Evolutionary conservation across 2,797 vertebrate genomes (phyloP).

Genomic region (Allobates femoralis): DNA sequence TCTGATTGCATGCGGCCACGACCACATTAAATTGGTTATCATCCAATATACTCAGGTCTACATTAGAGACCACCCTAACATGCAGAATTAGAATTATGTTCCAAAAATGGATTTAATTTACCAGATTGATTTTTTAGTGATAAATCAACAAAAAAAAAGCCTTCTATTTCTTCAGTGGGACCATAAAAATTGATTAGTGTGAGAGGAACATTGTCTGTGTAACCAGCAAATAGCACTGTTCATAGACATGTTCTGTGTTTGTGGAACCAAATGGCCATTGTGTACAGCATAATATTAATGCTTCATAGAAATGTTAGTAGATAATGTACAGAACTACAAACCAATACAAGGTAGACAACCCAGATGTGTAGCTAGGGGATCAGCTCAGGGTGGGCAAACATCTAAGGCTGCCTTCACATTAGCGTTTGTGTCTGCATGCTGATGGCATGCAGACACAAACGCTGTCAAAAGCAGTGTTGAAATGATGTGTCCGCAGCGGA

Average conservation of each 20-base stretch:
- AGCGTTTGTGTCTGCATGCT: no score
- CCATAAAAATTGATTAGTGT: not conserved
- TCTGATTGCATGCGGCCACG: no score
- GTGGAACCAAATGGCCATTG: not conserved
- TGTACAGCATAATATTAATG: not conserved
- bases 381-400: no score
- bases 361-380: no score
- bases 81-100: not conserved
- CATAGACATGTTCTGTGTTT: not conserved
- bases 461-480: no score
- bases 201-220: not conserved
- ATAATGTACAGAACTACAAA: not conserved
- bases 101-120: not conserved
- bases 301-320: not conserved
- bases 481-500: no score
- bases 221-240: not conserved
- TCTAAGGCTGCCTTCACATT: no score
- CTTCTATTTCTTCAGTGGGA: not conserved
- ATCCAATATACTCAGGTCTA: no score
- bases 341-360: not conserved
- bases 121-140: not conserved
- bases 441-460: no score
- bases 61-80: no score
- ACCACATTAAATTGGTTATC: no score
- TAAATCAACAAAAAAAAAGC: slow-evolving; percentile 7